Conservation (phyloP, 2,797 vertebrate genomes). For the Anas acuta region DNA sequence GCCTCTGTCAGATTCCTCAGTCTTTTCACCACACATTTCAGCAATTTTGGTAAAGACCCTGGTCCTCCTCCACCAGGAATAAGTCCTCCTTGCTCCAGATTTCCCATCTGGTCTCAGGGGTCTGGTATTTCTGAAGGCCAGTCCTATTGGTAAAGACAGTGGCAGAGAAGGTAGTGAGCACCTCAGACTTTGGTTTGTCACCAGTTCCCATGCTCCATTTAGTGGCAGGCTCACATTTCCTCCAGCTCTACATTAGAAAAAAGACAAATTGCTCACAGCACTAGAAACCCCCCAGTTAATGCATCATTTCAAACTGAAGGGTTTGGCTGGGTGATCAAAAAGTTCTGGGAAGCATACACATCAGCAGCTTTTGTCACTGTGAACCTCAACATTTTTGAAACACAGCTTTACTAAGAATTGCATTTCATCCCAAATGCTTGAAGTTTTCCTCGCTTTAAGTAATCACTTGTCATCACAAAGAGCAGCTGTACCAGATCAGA, state of each 20-base stretch:
- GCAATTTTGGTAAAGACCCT: not conserved
- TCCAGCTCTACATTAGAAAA: not conserved
- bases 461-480: not conserved
- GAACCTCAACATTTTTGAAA: not conserved
- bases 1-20: not conserved
- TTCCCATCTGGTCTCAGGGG: not conserved
- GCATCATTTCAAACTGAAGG: not conserved
- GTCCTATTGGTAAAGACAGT: not conserved
- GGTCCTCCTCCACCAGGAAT: not conserved
- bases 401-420: not conserved
- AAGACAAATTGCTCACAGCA: not conserved
- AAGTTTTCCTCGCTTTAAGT: not conserved
- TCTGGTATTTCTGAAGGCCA: not conserved
- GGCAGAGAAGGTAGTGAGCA: not conserved
- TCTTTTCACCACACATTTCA: not conserved
- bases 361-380: not conserved
- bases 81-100: not conserved
- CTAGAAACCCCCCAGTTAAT: not conserved
- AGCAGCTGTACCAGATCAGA: not conserved
- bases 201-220: not conserved
- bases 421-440: not conserved
- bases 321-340: not conserved
- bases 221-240: rapidly evolving
- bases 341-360: not conserved
- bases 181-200: not conserved